A percentile compares a stretch with the other conserved stretches of the same genome.
Evolutionary conservation across 2,113 vertebrate species (phyloP).

Genomic region (Epinephelus moara): DNA sequence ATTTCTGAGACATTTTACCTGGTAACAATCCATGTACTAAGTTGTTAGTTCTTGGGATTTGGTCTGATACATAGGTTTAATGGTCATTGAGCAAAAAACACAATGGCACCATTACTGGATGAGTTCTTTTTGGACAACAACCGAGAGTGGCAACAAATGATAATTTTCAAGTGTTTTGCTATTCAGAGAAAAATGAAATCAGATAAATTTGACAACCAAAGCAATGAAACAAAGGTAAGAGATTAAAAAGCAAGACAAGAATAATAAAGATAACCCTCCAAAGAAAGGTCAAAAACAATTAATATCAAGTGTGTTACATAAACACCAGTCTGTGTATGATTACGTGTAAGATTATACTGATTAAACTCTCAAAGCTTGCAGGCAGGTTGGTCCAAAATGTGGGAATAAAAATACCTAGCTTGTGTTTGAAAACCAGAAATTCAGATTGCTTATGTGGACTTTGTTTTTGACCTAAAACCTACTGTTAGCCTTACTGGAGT

Average conservation of each 20-base stretch:
- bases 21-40: constrained; percentile 8
- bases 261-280: constrained; percentile 4
- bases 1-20: constrained; percentile 30
- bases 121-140: constrained; percentile 23
- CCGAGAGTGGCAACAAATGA: constrained; percentile 23
- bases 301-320: constrained; percentile 23
- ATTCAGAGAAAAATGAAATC: constrained; percentile 32
- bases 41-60: constrained; percentile 4
- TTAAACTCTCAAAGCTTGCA: not conserved
- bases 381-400: not conserved
- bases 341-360: constrained; percentile 14
- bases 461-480: not conserved
- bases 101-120: constrained; percentile 8
- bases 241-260: constrained; percentile 19
- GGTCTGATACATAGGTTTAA: constrained; percentile 43
- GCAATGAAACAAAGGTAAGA: constrained; percentile 9
- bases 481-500: not conserved
- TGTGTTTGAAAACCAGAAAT: not conserved
- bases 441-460: not conserved
- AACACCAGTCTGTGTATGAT: constrained; percentile 9
- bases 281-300: constrained; percentile 22
- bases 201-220: constrained; percentile 38
- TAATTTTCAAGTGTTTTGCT: constrained; percentile 32
- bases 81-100: constrained; percentile 31
- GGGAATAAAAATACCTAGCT: not conserved